Conservation (phyloP, 2,797 vertebrate genomes). For the Nyctibius grandis region DNA sequence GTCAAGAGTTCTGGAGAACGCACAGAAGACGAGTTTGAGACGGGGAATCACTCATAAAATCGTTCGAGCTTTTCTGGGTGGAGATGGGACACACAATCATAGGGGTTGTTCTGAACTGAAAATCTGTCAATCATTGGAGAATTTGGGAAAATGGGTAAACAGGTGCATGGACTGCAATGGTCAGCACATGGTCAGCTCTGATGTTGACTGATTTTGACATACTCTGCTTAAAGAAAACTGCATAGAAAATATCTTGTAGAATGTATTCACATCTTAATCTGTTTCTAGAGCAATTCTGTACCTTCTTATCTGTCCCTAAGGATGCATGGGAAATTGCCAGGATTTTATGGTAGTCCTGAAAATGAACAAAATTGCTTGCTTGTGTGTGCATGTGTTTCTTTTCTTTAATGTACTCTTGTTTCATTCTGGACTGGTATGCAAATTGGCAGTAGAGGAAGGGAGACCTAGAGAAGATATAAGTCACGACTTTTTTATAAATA, state of each 20-base stretch:
- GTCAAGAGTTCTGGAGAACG: neutral
- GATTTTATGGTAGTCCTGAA: neutral
- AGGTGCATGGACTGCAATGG: neutral
- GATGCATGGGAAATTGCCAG: neutral
- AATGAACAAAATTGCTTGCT: neutral
- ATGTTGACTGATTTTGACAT: neutral
- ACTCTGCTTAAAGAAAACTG: neutral
- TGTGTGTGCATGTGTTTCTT: neutral
- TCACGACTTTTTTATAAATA: neutral
- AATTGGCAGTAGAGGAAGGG: neutral
- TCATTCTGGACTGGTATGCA: neutral
- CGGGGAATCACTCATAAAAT: neutral
- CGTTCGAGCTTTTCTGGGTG: neutral
- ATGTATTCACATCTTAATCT: neutral
- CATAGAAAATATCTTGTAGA: neutral
- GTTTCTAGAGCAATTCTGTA: neutral
- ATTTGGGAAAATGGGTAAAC: neutral
- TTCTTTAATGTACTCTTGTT: neutral
- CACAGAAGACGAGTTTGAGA: neutral
- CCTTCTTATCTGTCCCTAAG: neutral
- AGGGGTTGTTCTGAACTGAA: neutral
- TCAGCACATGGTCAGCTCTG: neutral
- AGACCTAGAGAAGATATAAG: neutral
- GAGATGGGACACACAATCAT: neutral
- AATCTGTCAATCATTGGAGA: neutral